phyloP scores from a whole-genome alignment of 2,113 vertebrate species.

The Scomber japonicus region DNA sequence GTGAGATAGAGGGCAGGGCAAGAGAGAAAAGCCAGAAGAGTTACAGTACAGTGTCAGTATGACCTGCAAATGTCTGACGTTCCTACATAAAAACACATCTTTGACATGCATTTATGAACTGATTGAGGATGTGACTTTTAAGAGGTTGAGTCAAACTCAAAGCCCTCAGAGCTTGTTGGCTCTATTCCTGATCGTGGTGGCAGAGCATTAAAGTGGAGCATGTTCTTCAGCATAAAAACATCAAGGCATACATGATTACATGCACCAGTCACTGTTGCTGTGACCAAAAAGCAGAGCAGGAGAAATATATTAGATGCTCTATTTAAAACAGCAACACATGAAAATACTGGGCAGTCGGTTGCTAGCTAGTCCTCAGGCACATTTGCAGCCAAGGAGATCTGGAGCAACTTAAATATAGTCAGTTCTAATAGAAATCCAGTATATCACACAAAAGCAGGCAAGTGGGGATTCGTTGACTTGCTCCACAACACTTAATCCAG shows the following conservation, averaged over 20 bases:
- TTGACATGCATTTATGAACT: slow-evolving; percentile 29
- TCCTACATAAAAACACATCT: slow-evolving; percentile 36
- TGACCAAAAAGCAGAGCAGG: slow-evolving; percentile 33
- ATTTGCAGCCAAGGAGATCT: slow-evolving; percentile 39
- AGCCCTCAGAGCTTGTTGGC: slow-evolving; percentile 29
- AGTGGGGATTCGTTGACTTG: not conserved
- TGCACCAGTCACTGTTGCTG: slow-evolving; percentile 20
- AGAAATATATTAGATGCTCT: slow-evolving; percentile 50
- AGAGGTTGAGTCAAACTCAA: slow-evolving; percentile 38
- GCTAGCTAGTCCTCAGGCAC: slow-evolving; percentile 29
- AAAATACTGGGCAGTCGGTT: slow-evolving; percentile 55
- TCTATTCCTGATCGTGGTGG: slow-evolving; percentile 32
- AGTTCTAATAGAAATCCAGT: slow-evolving; percentile 26
- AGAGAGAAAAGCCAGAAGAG: slow-evolving; percentile 27
- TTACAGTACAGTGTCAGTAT: not conserved
- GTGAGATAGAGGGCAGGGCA: slow-evolving; percentile 22
- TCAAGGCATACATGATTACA: slow-evolving; percentile 39
- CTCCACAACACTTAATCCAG: not conserved
- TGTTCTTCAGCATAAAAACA: slow-evolving; percentile 52
- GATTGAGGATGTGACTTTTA: slow-evolving; percentile 53
- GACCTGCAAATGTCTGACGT: slow-evolving; percentile 6
- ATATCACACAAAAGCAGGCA: slow-evolving; percentile 6
- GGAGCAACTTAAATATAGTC: slow-evolving; percentile 28
- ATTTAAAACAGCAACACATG: slow-evolving; percentile 47
- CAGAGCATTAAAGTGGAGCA: slow-evolving; percentile 52